phyloP scores from a whole-genome alignment of 2,888 invertebrate genomes.

The Ashinkailepas kermadecensis region DNA sequence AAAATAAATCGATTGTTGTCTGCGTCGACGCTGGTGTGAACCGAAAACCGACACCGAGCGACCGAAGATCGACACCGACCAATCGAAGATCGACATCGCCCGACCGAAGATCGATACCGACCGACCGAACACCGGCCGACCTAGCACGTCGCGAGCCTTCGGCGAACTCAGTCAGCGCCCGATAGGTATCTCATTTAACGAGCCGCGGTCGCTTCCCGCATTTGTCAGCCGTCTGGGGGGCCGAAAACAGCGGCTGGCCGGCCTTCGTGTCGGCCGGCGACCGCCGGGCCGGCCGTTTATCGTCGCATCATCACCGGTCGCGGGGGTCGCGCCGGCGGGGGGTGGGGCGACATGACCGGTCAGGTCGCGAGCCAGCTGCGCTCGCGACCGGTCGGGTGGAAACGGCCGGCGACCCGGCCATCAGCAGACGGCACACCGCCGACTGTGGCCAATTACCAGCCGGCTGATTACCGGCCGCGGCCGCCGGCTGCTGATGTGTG shows the following conservation, averaged over 20 bases:
- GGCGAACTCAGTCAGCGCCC: neutral
- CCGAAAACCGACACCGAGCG: no score
- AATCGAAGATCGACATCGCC: no score
- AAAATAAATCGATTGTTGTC: no score
- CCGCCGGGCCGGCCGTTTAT: neutral
- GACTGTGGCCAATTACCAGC: neutral
- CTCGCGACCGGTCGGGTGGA: no score
- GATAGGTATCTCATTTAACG: neutral
- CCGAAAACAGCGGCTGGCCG: neutral
- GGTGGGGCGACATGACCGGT: neutral
- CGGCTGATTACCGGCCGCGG: neutral
- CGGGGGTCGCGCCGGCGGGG: neutral
- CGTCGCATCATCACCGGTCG: no score
- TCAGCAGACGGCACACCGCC: neutral
- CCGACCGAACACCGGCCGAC: neutral
- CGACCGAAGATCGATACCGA: neutral
- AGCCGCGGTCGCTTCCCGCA: neutral
- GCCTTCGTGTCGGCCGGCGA: neutral
- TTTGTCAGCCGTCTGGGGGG: conserved; percentile 14
- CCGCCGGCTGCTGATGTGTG: neutral
- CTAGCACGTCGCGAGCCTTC: neutral
- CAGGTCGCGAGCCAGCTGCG: neutral
- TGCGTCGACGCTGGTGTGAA: no score
- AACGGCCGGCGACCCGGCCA: no score
- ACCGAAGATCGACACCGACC: neutral